These are phyloP conservation scores for Anticlea derivata DNA, from an alignment of 2,888 invertebrate species.

Conservation along the genomic window DNA sequence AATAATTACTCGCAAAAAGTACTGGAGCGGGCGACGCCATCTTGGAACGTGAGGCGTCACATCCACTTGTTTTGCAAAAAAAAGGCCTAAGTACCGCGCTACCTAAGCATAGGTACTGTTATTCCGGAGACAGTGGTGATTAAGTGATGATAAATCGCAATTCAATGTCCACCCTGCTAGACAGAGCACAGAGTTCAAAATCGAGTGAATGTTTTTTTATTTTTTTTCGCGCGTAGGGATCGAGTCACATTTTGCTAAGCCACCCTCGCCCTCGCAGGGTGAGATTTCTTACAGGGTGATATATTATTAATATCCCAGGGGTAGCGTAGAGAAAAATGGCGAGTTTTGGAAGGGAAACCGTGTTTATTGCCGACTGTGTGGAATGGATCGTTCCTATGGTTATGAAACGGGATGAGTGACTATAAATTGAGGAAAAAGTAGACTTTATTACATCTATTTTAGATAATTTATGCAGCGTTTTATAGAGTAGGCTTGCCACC, in stretches of 20 bases:
- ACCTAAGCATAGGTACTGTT: constrained; percentile 69
- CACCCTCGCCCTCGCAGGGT: constrained; percentile 61
- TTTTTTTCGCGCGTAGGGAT: constrained; percentile 65
- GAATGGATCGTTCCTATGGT: constrained; percentile 19
- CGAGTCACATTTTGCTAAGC: constrained; percentile 66
- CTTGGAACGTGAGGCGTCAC: constrained; percentile 78
- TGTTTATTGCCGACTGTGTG: constrained; percentile 52
- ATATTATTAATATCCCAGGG: constrained; percentile 77
- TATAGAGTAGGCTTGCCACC: no score
- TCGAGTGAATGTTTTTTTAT: constrained; percentile 51
- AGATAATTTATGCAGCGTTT: no score
- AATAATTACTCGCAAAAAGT: constrained; percentile 50
- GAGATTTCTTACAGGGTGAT: constrained; percentile 79
- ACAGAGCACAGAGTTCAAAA: constrained; percentile 37
- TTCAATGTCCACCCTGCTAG: constrained; percentile 45
- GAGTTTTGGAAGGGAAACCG: constrained; percentile 58
- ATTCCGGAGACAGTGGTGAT: constrained; percentile 72
- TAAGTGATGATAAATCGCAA: constrained; percentile 52
- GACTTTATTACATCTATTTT: no score
- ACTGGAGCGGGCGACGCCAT: constrained; percentile 61
- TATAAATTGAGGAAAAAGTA: no score
- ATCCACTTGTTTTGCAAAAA: constrained; percentile 66
- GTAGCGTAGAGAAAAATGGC: constrained; percentile 66
- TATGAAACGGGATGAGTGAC: no score
- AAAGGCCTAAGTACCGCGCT: constrained; percentile 74